Conservation (phyloP, 2,888 invertebrate genomes). For the Epinotia nisella region DNA sequence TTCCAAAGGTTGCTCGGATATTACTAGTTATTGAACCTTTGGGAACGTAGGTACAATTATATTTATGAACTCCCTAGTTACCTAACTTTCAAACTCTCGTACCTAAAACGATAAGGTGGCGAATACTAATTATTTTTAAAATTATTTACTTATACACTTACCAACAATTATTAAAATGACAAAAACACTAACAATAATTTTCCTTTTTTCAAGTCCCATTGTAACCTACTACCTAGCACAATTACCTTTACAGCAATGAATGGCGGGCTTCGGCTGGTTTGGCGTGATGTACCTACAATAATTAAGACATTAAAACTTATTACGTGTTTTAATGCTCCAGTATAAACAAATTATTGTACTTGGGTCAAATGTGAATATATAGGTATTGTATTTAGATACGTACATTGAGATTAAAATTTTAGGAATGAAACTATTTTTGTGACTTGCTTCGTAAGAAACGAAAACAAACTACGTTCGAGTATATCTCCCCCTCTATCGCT, state of each 20-base stretch:
- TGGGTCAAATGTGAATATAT: not conserved
- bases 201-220: constrained; percentile 18
- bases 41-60: too few relatives aligned
- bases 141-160: too few relatives aligned
- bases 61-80: too few relatives aligned
- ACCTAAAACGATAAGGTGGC: too few relatives aligned
- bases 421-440: too few relatives aligned
- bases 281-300: not conserved
- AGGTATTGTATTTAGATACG: not conserved
- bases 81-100: not conserved
- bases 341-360: not conserved
- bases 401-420: not conserved
- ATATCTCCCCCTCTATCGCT: too few relatives aligned
- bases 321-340: not conserved
- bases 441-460: too few relatives aligned
- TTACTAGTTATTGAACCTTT: too few relatives aligned
- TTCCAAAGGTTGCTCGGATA: too few relatives aligned
- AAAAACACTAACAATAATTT: constrained; percentile 11
- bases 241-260: constrained; percentile 4
- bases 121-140: not conserved
- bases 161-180: constrained; percentile 12
- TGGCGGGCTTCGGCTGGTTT: not conserved
- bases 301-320: constrained; percentile 12
- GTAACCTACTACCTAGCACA: not conserved
- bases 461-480: too few relatives aligned